These are phyloP conservation scores for Simalia tracyae DNA, from an alignment of 2,797 vertebrate species.

Conservation along the genomic window DNA sequence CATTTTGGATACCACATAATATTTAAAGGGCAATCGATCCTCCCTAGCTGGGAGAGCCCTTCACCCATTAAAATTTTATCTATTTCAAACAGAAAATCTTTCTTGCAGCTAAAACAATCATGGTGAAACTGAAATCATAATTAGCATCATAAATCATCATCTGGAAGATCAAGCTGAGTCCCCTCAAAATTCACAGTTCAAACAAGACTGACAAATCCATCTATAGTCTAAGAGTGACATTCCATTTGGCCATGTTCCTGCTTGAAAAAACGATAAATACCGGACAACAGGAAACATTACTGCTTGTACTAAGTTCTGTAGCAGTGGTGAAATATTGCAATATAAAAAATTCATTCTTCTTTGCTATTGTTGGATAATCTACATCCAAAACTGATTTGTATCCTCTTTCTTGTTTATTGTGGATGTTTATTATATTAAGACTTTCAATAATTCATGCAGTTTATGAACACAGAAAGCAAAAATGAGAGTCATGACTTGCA, in stretches of 20 bases:
- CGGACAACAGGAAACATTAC: background rate
- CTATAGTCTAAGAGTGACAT: background rate
- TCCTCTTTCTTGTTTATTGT: background rate
- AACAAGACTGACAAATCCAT: background rate
- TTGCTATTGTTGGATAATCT: background rate
- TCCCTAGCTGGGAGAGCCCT: background rate
- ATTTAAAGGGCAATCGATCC: background rate
- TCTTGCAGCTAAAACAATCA: background rate
- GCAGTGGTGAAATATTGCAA: background rate
- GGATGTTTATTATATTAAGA: background rate
- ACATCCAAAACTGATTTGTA: background rate
- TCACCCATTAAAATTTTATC: background rate
- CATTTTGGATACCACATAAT: background rate
- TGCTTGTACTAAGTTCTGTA: background rate
- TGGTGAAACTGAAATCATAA: background rate
- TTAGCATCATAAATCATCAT: background rate
- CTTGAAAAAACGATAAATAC: background rate
- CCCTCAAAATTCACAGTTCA: background rate
- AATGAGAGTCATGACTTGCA: background rate
- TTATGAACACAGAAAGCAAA: background rate
- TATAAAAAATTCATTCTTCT: background rate
- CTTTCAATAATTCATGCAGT: background rate
- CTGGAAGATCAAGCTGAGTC: background rate
- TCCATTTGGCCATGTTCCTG: background rate
- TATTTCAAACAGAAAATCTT: background rate